phyloP scores from a whole-genome alignment of 2,797 vertebrate species.

The Brachyrhaphis roseni region DNA sequence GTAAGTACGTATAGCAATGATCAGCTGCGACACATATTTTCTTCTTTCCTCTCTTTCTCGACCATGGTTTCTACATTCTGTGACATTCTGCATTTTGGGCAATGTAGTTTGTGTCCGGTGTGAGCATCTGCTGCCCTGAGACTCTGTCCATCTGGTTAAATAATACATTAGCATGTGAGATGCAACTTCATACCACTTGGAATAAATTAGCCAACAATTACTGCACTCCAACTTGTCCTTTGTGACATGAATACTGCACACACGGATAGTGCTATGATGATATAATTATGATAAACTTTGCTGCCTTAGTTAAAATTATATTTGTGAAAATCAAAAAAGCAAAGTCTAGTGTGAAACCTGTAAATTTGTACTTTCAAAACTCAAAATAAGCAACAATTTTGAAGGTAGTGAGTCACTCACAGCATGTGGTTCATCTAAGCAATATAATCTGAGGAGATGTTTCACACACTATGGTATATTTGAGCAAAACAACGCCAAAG shows the following conservation, averaged over 20 bases:
- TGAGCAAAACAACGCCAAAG: not conserved
- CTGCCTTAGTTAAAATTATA: not conserved
- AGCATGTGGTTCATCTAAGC: not conserved
- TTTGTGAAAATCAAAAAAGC: not conserved
- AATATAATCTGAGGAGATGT: not conserved
- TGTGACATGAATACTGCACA: not conserved
- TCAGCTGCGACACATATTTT: not conserved
- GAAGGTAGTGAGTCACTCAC: not conserved
- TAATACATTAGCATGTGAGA: not conserved
- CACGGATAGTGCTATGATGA: not conserved
- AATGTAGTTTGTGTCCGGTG: not conserved
- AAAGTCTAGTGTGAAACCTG: not conserved
- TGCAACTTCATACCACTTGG: not conserved
- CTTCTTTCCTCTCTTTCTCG: not conserved
- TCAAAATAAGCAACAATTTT: not conserved
- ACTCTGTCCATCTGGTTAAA: not conserved
- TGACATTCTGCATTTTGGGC: not conserved
- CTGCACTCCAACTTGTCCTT: not conserved
- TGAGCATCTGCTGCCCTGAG: not conserved
- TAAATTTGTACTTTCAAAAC: not conserved
- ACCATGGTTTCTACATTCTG: not conserved
- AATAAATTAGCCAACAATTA: not conserved
- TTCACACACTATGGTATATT: not conserved
- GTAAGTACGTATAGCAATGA: not conserved
- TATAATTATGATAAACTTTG: not conserved